These are phyloP conservation scores for Tragelaphus scriptus DNA, from an alignment of 2,113 vertebrate genomes.

Conservation along the genomic window DNA sequence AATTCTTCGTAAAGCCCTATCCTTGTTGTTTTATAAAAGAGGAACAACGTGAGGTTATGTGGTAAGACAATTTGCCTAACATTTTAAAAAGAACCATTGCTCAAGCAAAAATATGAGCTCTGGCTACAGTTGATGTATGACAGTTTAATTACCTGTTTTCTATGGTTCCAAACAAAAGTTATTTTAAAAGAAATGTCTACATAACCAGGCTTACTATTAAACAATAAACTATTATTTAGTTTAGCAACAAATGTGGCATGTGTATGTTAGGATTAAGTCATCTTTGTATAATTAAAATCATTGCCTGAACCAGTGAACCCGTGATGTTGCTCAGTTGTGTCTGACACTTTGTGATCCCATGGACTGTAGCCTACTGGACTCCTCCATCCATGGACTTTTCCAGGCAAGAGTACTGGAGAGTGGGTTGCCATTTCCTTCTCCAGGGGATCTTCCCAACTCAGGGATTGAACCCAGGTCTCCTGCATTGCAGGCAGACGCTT, in stretches of 20 bases:
- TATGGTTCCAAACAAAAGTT: not conserved
- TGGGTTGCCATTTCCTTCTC: not conserved
- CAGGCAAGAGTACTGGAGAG: not conserved
- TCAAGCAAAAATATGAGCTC: not conserved
- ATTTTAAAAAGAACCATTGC: not conserved
- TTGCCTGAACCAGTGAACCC: not conserved
- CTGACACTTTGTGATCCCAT: fast-evolving
- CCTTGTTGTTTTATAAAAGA: not conserved
- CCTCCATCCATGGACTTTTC: not conserved
- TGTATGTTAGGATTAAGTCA: not conserved
- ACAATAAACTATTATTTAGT: not conserved
- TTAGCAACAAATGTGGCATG: not conserved
- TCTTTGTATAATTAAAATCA: not conserved
- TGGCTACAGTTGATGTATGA: not conserved
- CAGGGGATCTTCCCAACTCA: not conserved
- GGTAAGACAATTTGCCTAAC: not conserved
- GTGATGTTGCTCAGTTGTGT: not conserved
- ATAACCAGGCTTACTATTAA: not conserved
- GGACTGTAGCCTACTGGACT: not conserved
- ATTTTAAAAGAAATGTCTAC: not conserved
- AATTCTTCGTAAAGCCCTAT: not conserved
- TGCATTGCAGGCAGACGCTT: not conserved
- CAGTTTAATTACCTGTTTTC: not conserved
- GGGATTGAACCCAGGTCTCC: not conserved
- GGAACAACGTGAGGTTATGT: not conserved